Evolutionary conservation across 2,113 vertebrate species (phyloP), one percentile per base, ranked within the genome.

Genomic region (Sterrhoptilus dennistouni): DNA sequence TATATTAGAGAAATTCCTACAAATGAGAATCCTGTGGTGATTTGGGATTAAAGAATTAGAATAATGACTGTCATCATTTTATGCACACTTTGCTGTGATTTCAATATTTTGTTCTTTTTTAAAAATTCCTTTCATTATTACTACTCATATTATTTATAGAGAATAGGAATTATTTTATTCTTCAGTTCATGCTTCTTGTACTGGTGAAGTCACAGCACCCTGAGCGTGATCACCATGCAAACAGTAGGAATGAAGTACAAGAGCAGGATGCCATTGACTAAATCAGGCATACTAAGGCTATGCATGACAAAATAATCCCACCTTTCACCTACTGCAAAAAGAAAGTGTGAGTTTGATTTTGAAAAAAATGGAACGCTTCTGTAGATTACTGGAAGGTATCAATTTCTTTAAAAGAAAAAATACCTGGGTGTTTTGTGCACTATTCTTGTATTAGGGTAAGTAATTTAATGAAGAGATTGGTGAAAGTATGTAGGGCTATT

Each of bases 21-120:
- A 63, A 77, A 49, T 88, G 60, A 50, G 19, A 75, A 92, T 87
- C 52, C 38, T 53, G 69, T 64, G 36, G 49, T 87, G 72, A 60
- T 75, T 75, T 83, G 49, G 47, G 72, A 75, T 86, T 87, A 92
- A 84, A 84, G 79, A 93, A 81, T 89, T 87, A 68, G 40, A 82
- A 78, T 83, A 85, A 68, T 47, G 90, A 68, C 68, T 87, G 61
- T 57, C 57, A 74, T 74, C 0, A 68, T 84, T 93, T 83, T 56
- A 47, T 77, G 49, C 40, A 45, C 19, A 23, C n/a, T 93, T 87
- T 57, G 8, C 31, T 93, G 18, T 83, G 11, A 82, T 92, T 90
- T 84, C n/a, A 71, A 3, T 74, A 65, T 88, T 92, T 85, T 56
- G 4, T 83, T 86, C 22, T 60, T 90, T 88, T 83, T 14, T 68